Conservation (phyloP, 2,888 invertebrate species). For the Hydriomena furcata region DNA sequence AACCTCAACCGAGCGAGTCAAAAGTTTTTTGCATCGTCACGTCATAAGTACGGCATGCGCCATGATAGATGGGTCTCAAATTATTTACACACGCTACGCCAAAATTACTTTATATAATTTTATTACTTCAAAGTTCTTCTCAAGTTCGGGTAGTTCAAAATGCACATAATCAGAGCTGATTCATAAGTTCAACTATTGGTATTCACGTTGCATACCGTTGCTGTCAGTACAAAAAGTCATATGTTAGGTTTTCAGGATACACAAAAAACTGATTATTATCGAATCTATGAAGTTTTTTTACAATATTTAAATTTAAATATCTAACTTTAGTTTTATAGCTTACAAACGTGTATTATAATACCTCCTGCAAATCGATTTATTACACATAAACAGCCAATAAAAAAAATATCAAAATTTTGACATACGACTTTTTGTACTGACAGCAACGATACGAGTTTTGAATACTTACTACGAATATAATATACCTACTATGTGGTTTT, state of each 20-base stretch:
- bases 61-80: conserved; percentile 16
- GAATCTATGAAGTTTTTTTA: no score
- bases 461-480: background rate
- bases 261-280: no score
- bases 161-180: conserved; percentile 25
- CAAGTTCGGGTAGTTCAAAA: conserved; percentile 29
- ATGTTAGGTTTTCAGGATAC: no score
- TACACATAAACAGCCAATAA: no score
- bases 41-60: background rate
- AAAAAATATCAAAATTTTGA: no score
- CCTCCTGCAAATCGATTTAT: no score
- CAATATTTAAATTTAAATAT: no score
- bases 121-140: conserved; percentile 27
- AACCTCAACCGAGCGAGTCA: background rate
- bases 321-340: no score
- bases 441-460: conserved; percentile 11
- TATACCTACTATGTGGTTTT: background rate
- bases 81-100: conserved; percentile 52
- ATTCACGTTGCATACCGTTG: conserved; percentile 19
- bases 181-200: conserved; percentile 20
- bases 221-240: no score
- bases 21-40: conserved; percentile 1
- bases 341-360: no score
- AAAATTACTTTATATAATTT: conserved; percentile 43
- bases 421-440: no score